Base-by-base conservation (phyloP, 2,888 invertebrate genomes). In the Tanypteryx hageni region DNA sequence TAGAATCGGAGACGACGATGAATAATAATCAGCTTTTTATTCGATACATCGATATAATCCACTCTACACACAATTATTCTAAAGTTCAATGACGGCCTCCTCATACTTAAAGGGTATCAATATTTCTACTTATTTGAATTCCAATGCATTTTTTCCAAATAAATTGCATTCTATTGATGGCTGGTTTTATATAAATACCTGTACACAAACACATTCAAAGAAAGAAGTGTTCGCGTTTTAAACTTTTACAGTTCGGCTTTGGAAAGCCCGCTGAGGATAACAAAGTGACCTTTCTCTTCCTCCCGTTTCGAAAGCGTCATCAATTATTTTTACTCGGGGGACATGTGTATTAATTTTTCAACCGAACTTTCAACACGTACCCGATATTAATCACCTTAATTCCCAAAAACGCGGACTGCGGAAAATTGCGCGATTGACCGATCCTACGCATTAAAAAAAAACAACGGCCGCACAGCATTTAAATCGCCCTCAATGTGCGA, bases 331-430 rank as follows among this genome's bases (percentile, higher is more conserved):
- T 44, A 44, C 18, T 68, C n/a, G 68, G 11, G 68, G 11, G 68
- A 68, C 68, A 68, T 10, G 68, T 68, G 68, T 68, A 68, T 68
- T 68, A 68, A 68, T 68, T 68, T 64, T 68, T 68, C n/a, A 22
- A 16, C 22, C 68, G n/a, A 11, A n/a, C 22, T 68, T 68, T 68
- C 68, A n/a, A 68, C n/a, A 22, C 68, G n/a, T 9, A 0, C n/a
- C 0, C 22, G n/a, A 68, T 68, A 68, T n/a, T 68, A n/a, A 68
- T n/a, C 9, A 68, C 68, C 22, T 68, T n/a, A 68, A n/a, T 68
- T 68, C 68, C 68, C 68, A 68, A 22, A 68, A n/a, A 68, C 44
- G 44, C 44, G 44, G n/a, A n/a, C 68, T 68, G 68, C 68, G 22
- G n/a, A 11, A 68, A 68, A 68, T n/a, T 3, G n/a, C n/a, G 13